phyloP scores from a whole-genome alignment of 2,113 vertebrate species.

The Istiophorus platypterus region DNA sequence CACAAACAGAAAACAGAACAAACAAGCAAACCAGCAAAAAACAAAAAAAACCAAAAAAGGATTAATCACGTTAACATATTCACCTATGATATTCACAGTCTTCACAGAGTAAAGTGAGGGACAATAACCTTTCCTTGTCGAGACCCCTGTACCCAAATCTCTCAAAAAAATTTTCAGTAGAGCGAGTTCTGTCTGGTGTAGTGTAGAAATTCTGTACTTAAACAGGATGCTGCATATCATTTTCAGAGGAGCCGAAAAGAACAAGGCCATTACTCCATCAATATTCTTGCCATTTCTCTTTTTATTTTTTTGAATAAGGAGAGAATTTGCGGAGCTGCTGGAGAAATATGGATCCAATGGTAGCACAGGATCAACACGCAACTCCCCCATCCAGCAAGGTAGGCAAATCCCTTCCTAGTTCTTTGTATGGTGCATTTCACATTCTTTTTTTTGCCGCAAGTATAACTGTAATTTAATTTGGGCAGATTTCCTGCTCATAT shows the following conservation, averaged over 20 bases:
- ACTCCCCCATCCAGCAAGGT: slow-evolving; percentile 88
- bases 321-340: slow-evolving; percentile 90
- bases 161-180: too few relatives aligned
- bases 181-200: too few relatives aligned
- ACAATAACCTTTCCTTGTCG: too few relatives aligned
- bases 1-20: too few relatives aligned
- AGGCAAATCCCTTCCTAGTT: not conserved
- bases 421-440: not conserved
- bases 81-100: too few relatives aligned
- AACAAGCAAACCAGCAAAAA: too few relatives aligned
- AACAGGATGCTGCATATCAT: too few relatives aligned
- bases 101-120: too few relatives aligned
- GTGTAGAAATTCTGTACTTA: too few relatives aligned
- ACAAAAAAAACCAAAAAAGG: too few relatives aligned
- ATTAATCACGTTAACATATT: too few relatives aligned
- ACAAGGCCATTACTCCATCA: not conserved
- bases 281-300: slow-evolving; percentile 1
- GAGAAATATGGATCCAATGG: slow-evolving; percentile 90
- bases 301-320: slow-evolving; percentile 78
- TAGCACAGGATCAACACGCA: slow-evolving; percentile 88
- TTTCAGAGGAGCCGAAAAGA: not conserved
- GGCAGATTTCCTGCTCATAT: not conserved
- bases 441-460: not conserved
- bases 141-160: too few relatives aligned
- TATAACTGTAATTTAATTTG: not conserved